Conservation (phyloP, 2,888 invertebrate genomes). For the Callosobruchus maculatus region DNA sequence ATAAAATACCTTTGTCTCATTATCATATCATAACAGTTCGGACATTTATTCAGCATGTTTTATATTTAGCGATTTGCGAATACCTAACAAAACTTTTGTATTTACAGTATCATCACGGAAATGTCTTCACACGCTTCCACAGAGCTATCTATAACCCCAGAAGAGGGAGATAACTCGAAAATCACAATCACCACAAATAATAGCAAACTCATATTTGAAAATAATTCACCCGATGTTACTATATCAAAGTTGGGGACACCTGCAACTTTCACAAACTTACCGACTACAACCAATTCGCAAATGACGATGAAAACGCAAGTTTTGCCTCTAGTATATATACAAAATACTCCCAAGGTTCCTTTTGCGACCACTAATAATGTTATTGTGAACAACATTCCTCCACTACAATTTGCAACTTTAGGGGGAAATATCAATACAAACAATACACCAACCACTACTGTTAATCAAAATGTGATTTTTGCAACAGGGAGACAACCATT, state of each 20-base stretch:
- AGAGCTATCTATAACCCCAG: slow-evolving; percentile 21
- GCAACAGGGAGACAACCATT: slow-evolving; percentile 49
- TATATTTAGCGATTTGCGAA: slow-evolving; percentile 22
- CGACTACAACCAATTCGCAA: slow-evolving; percentile 24
- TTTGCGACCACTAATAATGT: slow-evolving; percentile 22
- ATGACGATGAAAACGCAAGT: slow-evolving; percentile 43
- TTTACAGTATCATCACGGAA: slow-evolving; percentile 28
- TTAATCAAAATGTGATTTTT: slow-evolving; percentile 34
- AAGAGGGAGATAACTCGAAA: slow-evolving; percentile 22
- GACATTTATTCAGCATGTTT: slow-evolving; percentile 13
- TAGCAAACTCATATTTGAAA: slow-evolving; percentile 30
- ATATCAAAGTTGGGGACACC: slow-evolving; percentile 28
- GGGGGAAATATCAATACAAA: slow-evolving; percentile 27
- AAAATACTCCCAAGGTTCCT: slow-evolving; percentile 47
- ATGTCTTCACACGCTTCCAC: slow-evolving; percentile 33
- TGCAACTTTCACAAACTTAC: slow-evolving; percentile 15
- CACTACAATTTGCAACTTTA: slow-evolving; percentile 32
- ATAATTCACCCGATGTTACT: slow-evolving; percentile 30
- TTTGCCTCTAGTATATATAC: slow-evolving; percentile 60
- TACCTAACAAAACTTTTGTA: slow-evolving; percentile 15
- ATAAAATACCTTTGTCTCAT: slow-evolving; percentile 11
- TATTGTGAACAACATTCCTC: slow-evolving; percentile 24
- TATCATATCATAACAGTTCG: slow-evolving; percentile 12
- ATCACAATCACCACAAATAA: slow-evolving; percentile 22
- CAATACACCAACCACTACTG: slow-evolving; percentile 14